Evolutionary conservation across 2,888 invertebrate genomes (phyloP).

Genomic region (Trisateles emortualis): DNA sequence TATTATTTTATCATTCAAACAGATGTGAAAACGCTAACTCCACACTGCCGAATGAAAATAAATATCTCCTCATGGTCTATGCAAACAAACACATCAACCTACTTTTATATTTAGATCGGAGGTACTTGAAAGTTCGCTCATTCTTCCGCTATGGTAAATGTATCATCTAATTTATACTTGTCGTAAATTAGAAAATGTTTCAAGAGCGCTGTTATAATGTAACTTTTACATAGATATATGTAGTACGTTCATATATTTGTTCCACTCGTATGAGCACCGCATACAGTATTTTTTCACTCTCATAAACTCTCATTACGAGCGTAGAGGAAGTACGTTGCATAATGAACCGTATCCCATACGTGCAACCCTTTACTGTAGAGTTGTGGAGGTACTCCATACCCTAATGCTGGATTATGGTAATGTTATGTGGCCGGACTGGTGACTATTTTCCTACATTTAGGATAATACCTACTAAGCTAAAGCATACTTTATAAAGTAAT

Average conservation of each 20-base stretch:
- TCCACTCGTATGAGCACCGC: conserved; percentile 25
- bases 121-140: conserved; percentile 58
- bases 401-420: conserved; percentile 66
- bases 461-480: no score
- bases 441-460: conserved; percentile 9
- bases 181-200: conserved; percentile 28
- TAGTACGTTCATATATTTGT: conserved; percentile 18
- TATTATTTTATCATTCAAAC: conserved; percentile 51
- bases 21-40: conserved; percentile 59
- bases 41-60: conserved; percentile 72
- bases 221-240: conserved; percentile 22
- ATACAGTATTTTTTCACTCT: conserved; percentile 44
- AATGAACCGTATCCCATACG: conserved; percentile 60
- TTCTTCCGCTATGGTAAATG: conserved; percentile 49
- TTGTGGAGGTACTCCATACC: conserved; percentile 42
- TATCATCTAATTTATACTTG: conserved; percentile 37
- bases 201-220: conserved; percentile 30
- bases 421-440: conserved; percentile 47
- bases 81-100: conserved; percentile 71
- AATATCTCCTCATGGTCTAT: conserved; percentile 72
- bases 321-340: conserved; percentile 53
- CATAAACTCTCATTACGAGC: conserved; percentile 52
- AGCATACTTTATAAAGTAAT: no score
- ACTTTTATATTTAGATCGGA: conserved; percentile 67
- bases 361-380: conserved; percentile 56